phyloP scores from a whole-genome alignment of 1,140 invertebrate species.

The Bombus waltoni region DNA sequence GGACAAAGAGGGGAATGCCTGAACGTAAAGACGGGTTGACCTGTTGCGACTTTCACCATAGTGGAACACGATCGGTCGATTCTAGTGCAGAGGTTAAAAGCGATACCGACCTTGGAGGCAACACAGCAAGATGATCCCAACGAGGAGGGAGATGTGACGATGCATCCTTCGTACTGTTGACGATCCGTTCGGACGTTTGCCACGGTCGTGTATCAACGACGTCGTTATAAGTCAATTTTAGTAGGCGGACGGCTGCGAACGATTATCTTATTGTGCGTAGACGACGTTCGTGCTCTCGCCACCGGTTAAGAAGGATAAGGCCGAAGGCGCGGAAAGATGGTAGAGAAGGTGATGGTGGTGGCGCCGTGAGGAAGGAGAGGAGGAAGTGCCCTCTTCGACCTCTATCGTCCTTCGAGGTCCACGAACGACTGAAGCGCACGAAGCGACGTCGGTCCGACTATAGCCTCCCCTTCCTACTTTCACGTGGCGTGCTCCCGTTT shows the following conservation, averaged over 20 bases:
- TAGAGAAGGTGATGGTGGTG: slow-evolving; percentile 24
- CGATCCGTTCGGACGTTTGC: slow-evolving; percentile 11
- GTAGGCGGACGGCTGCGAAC: slow-evolving; percentile 18
- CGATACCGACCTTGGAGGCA: slow-evolving; percentile 79
- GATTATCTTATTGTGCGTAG: slow-evolving; percentile 44
- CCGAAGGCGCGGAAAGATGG: slow-evolving; percentile 23
- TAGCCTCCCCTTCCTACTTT: slow-evolving; percentile 82
- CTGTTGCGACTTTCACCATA: slow-evolving; percentile 47
- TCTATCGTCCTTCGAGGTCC: slow-evolving; percentile 83
- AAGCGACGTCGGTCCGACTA: slow-evolving; percentile 78
- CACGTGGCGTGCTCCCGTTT: slow-evolving; percentile 80
- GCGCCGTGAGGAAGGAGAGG: slow-evolving; percentile 70
- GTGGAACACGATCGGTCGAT: neutral
- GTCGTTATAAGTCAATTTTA: slow-evolving; percentile 38
- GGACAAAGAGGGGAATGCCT: neutral
- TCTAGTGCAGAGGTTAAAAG: slow-evolving; percentile 14
- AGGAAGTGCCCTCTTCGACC: slow-evolving; percentile 81
- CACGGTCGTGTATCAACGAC: slow-evolving; percentile 15
- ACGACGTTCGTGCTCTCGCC: slow-evolving; percentile 45
- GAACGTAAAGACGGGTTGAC: slow-evolving; percentile 17
- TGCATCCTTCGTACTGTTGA: slow-evolving; percentile 72
- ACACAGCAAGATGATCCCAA: slow-evolving; percentile 75
- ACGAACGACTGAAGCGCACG: slow-evolving; percentile 81
- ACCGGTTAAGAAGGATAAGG: slow-evolving; percentile 33
- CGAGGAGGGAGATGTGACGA: slow-evolving; percentile 69